Conservation (phyloP, 2,888 invertebrate genomes). For the Parelbella ahira region DNA sequence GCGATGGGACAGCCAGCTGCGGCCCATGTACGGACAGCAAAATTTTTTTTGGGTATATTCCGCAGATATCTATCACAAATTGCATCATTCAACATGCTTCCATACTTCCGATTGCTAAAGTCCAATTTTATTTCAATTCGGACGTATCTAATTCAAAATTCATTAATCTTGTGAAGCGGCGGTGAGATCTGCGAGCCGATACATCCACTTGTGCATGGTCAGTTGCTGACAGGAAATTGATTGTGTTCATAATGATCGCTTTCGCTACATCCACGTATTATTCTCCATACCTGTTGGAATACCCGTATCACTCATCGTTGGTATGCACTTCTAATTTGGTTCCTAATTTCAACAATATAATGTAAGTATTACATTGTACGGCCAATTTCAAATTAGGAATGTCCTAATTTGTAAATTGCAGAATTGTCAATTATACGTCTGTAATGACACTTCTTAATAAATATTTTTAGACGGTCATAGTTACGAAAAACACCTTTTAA, state of each 20-base stretch:
- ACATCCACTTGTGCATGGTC: conserved; percentile 72
- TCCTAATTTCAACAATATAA: background rate
- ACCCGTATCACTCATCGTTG: too few relatives aligned
- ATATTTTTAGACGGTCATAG: too few relatives aligned
- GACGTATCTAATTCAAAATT: conserved; percentile 74
- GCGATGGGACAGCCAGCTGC: conserved; percentile 64
- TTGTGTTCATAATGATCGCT: conserved; percentile 38
- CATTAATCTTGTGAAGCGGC: conserved; percentile 68
- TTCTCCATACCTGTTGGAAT: background rate
- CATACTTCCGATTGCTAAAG: conserved; percentile 72
- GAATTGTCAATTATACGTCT: too few relatives aligned
- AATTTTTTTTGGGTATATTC: conserved; percentile 53
- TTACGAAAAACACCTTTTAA: too few relatives aligned
- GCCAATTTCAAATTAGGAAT: too few relatives aligned
- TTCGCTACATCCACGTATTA: conserved; percentile 13
- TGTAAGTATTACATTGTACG: too few relatives aligned
- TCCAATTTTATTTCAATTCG: conserved; percentile 72
- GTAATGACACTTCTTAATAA: too few relatives aligned
- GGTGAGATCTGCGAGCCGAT: conserved; percentile 46
- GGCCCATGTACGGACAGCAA: conserved; percentile 61
- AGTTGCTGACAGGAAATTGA: conserved; percentile 79
- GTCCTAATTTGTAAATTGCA: too few relatives aligned
- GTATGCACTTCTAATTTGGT: background rate
- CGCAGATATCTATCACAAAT: conserved; percentile 66
- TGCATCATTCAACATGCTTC: conserved; percentile 62